These are phyloP conservation scores for Thumatha senex DNA, from an alignment of 2,888 invertebrate genomes.

Conservation along the genomic window DNA sequence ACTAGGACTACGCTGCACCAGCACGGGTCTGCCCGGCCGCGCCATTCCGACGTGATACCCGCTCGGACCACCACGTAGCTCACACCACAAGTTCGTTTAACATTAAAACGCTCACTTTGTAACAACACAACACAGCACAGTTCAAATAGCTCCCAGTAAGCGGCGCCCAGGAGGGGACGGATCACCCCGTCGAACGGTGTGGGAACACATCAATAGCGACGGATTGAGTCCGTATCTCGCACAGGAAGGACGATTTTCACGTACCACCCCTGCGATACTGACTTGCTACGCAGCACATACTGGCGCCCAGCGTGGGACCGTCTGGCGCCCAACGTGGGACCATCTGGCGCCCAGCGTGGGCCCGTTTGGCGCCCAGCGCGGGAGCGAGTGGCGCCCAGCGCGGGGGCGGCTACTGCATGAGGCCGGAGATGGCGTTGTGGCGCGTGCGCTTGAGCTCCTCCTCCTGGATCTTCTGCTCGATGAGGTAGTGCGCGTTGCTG, in stretches of 20 bases:
- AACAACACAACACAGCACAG: not conserved
- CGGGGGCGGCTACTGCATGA: slow-evolving; percentile 85
- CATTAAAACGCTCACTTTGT: slow-evolving; percentile 1
- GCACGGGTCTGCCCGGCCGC: not conserved
- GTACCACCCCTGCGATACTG: no score
- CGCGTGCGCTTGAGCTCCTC: slow-evolving; percentile 97
- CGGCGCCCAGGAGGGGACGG: slow-evolving; percentile 3
- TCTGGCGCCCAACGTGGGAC: not conserved
- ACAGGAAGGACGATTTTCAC: no score
- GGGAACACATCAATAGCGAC: not conserved
- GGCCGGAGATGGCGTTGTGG: slow-evolving; percentile 90
- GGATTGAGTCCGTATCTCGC: no score
- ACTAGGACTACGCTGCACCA: slow-evolving; percentile 41
- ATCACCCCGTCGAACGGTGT: no score
- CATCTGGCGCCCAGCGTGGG: not conserved
- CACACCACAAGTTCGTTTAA: not conserved
- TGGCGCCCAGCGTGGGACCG: slow-evolving; percentile 2
- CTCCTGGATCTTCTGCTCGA: slow-evolving; percentile 97
- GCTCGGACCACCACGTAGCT: not conserved
- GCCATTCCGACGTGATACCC: not conserved
- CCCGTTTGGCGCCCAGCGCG: not conserved
- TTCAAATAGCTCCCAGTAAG: no score
- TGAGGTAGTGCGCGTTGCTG: slow-evolving; percentile 95
- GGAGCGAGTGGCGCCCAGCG: slow-evolving; percentile 1
- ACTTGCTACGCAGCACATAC: no score